Percentiles rank a stretch among this genome's conserved stretches.
These are phyloP conservation scores for Polia nebulosa DNA, from an alignment of 2,888 invertebrate genomes.

Conservation along the genomic window DNA sequence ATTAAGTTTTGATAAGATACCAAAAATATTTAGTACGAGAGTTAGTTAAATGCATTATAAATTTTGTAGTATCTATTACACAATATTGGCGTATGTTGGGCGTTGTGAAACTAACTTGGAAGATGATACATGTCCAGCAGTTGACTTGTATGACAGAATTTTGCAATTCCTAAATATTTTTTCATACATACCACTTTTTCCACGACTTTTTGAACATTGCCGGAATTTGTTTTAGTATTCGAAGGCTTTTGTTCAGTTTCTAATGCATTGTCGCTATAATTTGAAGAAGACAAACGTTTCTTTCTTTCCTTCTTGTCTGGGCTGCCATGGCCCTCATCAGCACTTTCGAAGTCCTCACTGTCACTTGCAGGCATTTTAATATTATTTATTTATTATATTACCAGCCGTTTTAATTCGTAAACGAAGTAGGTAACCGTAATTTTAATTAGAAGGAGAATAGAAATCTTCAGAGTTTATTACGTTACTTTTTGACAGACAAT, in stretches of 20 bases:
- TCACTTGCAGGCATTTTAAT: constrained; percentile 93
- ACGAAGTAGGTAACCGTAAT: not conserved
- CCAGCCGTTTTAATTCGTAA: constrained; percentile 12
- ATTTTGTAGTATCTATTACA: constrained; percentile 2
- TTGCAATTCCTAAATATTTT: not conserved
- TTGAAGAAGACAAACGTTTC: constrained; percentile 83
- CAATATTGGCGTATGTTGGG: not conserved
- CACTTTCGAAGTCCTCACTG: constrained; percentile 95
- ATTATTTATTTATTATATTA: not conserved
- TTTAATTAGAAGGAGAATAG: constrained; percentile 21
- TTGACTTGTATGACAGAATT: not conserved
- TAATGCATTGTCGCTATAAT: constrained; percentile 81
- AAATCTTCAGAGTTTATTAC: constrained; percentile 38
- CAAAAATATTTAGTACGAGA: not conserved
- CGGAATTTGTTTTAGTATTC: constrained; percentile 52
- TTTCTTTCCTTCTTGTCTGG: constrained; percentile 81
- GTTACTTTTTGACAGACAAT: constrained; percentile 69
- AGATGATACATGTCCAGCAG: not conserved
- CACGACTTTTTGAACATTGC: constrained; percentile 49
- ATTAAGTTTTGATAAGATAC: constrained; percentile 20
- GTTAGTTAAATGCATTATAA: not conserved
- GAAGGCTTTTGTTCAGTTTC: constrained; percentile 76
- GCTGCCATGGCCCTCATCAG: constrained; percentile 92
- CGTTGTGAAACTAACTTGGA: not conserved
- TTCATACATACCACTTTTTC: constrained; percentile 58